These are phyloP conservation scores for Tipula vernalis DNA, from an alignment of 2,888 invertebrate species.

Conservation along the genomic window DNA sequence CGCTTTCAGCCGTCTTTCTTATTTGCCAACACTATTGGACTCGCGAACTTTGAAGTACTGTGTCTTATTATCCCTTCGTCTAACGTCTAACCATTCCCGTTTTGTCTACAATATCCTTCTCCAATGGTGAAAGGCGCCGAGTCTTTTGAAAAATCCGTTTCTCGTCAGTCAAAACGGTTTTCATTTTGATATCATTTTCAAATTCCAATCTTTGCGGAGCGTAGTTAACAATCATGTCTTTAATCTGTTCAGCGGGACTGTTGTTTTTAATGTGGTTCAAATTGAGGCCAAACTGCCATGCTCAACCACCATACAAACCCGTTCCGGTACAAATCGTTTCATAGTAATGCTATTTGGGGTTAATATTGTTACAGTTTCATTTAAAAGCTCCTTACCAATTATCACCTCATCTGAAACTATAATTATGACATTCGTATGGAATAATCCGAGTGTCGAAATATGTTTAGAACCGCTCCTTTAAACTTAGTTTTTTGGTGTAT, in stretches of 20 bases:
- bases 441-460: too few relatives aligned
- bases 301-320: neutral
- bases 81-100: neutral
- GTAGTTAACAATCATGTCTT: too few relatives aligned
- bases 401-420: neutral
- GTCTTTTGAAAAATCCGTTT: neutral
- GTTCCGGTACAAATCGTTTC: too few relatives aligned
- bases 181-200: neutral
- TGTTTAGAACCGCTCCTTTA: too few relatives aligned
- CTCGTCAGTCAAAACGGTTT: neutral
- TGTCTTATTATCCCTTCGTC: too few relatives aligned
- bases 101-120: neutral
- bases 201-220: neutral
- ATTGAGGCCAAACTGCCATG: neutral
- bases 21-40: too few relatives aligned
- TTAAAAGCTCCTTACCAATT: neutral
- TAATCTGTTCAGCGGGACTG: neutral
- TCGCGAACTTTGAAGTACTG: too few relatives aligned
- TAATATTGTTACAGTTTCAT: neutral
- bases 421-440: too few relatives aligned
- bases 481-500: too few relatives aligned
- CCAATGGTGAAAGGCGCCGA: too few relatives aligned
- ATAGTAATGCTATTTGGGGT: too few relatives aligned
- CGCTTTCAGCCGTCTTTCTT: too few relatives aligned
- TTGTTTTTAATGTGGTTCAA: neutral